Evolutionary conservation across 2,797 vertebrate genomes (phyloP), one percentile per base, ranked within the genome.

Genomic region (Enteromius fasciolatus): DNA sequence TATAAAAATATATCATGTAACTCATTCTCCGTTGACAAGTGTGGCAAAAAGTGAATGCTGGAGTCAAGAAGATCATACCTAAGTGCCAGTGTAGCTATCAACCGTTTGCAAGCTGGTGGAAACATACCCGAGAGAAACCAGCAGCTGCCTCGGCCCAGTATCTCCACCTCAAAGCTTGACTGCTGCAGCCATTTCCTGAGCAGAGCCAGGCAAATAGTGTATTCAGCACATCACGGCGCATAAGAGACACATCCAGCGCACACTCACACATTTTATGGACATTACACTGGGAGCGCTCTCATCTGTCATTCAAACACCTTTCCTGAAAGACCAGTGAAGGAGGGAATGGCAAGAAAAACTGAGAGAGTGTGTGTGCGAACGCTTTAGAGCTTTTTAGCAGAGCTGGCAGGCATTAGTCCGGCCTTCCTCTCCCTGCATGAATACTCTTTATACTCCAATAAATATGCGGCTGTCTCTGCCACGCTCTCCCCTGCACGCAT

Each of bases 391-490:
- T 83, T 88, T 92, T 90, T 88, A 89, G 88, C 86, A 41, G 83
- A 90, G 84, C 87, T 87, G 81, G 79, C 87, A 89, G 88, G 90
- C 91, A 90, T 91, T 90, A 88, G 88, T 85, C 88, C 87, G 84
- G 88, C 90, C 90, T 90, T 88, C 52, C 36, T 83, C 85, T 90
- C 77, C 20, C 72, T 64, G 82, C 92, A 90, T 91, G 89, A 90
- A 91, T 86, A 87, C 89, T 87, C 86, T 89, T 90, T 89, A 90
- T 90, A 90, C 89, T 90, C 89, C 87, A 91, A 88, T 87, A 92
- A 89, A 91, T 88, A 88, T 86, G 76, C 77, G 48, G 17, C 85
- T 80, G 74, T 74, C 83, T 82, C 77, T 67, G 61, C 69, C 83
- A 78, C 44, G 39, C 54, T 83, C 78, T 28, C 61, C 73, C 66